These are phyloP conservation scores for Empis stercorea DNA, from an alignment of 2,888 invertebrate species.

Conservation along the genomic window DNA sequence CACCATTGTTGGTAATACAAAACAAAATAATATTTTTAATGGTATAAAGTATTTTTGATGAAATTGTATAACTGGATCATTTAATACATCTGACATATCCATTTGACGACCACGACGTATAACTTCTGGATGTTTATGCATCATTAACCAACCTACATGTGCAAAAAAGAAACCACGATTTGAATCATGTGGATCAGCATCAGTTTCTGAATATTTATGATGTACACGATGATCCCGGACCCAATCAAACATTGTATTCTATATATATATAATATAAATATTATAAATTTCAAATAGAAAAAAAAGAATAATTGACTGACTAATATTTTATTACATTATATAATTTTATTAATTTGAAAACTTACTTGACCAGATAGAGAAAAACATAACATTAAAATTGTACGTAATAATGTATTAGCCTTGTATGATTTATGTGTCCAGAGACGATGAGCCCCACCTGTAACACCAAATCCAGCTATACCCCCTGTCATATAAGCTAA, in stretches of 20 bases:
- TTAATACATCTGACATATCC: constrained; percentile 68
- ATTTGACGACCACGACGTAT: constrained; percentile 59
- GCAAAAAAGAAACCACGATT: constrained; percentile 81
- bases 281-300: background rate
- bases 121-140: constrained; percentile 79
- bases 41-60: constrained; percentile 61
- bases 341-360: background rate
- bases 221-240: constrained; percentile 66
- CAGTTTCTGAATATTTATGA: constrained; percentile 70
- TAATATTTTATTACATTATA: too few relatives aligned
- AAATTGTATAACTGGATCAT: constrained; percentile 64
- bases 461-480: constrained; percentile 51
- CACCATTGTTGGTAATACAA: constrained; percentile 55
- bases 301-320: background rate
- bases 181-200: constrained; percentile 72
- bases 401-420: constrained; percentile 46
- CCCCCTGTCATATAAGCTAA: constrained; percentile 42
- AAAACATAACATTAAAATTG: constrained; percentile 46
- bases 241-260: constrained; percentile 86
- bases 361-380: constrained; percentile 54
- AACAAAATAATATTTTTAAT: constrained; percentile 54
- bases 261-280: constrained; percentile 35
- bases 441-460: constrained; percentile 53
- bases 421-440: constrained; percentile 58
- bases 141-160: constrained; percentile 87